Evolutionary conservation across 2,888 invertebrate genomes (phyloP), one percentile per base, ranked within the genome.

Genomic region (Drosophila sordidula): DNA sequence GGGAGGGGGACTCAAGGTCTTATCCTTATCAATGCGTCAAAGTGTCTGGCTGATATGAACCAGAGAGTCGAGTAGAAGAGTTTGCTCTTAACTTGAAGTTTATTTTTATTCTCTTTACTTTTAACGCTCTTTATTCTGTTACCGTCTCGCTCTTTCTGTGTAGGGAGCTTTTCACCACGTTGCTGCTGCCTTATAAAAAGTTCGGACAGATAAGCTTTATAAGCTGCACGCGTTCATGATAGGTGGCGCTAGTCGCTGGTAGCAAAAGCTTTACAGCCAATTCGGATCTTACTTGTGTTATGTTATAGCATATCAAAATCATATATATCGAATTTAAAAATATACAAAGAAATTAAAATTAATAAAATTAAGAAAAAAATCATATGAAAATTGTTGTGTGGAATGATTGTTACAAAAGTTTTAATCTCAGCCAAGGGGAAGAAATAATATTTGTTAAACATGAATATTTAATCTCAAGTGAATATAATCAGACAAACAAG

Each of bases 1-100:
- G 0, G 2, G 47, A 14, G 41, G 44, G 32, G 18, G 18, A 0
- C 32, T 47, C 75, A 75, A 75, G 74, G 45, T 26, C 78, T 80
- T 85, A 80, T 82, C 86, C 66, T 85, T 81, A 85, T 81, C 81
- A 81, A 68, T 70, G 67, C 64, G 75, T 69, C 75, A 75, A 70
- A 70, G 49, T 45, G 26, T 25, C 22, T 52, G 11, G 25, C 64
- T 59, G 45, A 58, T 64, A 36, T 39, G 54, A 16, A 3, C 18
- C 25, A 16, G 44, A 52, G 34, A 47, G 49, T 22, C 6, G 16
- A 12, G 45, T n/a, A 11, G 18, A 25, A 52, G 50, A 41, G 36
- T 32, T 39, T 42, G 11, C 70, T 75, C 73, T 70, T 70, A 18
- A 12, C 11, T 34, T 2, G 2, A 36, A 8, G 6, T 45, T 26